A percentile compares a stretch with the other conserved stretches of the same genome.
These are phyloP conservation scores for Cyrtorhinus lividipennis DNA, from an alignment of 1,140 invertebrate genomes.

Conservation along the genomic window DNA sequence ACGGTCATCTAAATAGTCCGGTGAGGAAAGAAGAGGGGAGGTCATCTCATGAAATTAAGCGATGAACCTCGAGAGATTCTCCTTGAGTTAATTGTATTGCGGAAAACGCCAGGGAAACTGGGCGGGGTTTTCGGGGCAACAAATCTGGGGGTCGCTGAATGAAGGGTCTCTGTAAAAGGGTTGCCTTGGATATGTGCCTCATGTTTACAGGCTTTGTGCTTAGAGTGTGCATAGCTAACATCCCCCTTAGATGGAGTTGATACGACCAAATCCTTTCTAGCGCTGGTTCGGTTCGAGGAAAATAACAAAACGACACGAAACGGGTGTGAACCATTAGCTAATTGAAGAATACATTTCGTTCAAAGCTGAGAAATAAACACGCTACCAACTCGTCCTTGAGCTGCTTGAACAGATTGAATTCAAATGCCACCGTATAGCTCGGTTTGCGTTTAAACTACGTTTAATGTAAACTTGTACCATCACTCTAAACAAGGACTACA, in stretches of 20 bases:
- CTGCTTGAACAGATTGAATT: no score
- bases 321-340: no score
- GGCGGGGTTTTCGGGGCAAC: not conserved
- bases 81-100: not conserved
- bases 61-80: not conserved
- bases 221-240: not conserved
- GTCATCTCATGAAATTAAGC: not conserved
- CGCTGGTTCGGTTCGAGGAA: not conserved
- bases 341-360: no score
- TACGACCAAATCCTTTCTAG: not conserved
- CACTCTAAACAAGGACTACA: no score
- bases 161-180: not conserved
- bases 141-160: not conserved
- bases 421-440: no score
- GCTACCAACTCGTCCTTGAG: no score
- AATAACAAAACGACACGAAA: not conserved
- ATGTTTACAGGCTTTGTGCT: not conserved
- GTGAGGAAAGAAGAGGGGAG: no score
- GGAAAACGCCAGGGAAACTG: not conserved
- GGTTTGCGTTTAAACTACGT: no score
- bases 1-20: no score
- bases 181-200: not conserved
- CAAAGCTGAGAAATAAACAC: no score
- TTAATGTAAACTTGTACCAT: no score
- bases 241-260: not conserved